A percentile compares a stretch with the other conserved stretches of the same genome.
Evolutionary conservation across 2,113 vertebrate genomes (phyloP).

Genomic region (Callopanchax toddi): DNA sequence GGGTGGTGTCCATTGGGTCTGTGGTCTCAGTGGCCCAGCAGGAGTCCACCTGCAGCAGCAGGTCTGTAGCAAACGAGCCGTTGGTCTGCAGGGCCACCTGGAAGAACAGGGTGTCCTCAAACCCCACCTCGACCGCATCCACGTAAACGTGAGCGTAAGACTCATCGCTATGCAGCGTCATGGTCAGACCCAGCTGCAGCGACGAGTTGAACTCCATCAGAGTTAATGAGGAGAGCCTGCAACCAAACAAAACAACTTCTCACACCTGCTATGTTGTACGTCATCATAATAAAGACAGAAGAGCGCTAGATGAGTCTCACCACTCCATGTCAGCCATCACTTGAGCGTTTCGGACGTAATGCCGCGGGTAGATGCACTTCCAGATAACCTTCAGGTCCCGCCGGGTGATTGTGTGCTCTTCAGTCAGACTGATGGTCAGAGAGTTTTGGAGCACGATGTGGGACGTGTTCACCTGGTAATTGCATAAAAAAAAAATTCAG

Average conservation of each 20-base stretch:
- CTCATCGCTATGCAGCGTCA: conserved; percentile 57
- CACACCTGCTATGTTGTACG: no score
- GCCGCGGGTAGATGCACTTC: conserved; percentile 71
- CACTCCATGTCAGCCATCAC: conserved; percentile 51
- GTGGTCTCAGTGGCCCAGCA: conserved; percentile 76
- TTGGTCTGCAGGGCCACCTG: conserved; percentile 64
- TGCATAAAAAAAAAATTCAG: no score
- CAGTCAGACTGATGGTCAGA: conserved; percentile 49
- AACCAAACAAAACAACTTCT: not conserved
- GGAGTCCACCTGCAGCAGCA: conserved; percentile 66
- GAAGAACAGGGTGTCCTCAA: conserved; percentile 62
- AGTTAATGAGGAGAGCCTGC: conserved; percentile 56
- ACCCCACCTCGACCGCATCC: conserved; percentile 1
- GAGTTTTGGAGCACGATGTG: conserved; percentile 68
- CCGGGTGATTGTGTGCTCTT: conserved; percentile 52
- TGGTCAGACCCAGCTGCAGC: conserved; percentile 55
- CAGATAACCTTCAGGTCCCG: conserved; percentile 62
- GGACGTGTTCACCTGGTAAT: conserved; percentile 67
- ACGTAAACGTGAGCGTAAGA: conserved; percentile 35
- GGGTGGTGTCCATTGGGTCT: conserved; percentile 26
- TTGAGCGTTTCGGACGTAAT: conserved; percentile 49
- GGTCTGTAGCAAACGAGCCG: conserved; percentile 47
- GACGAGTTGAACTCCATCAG: conserved; percentile 66
- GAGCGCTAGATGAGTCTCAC: conserved; percentile 41
- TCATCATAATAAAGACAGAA: no score